Evolutionary conservation across 2,888 invertebrate genomes (phyloP), one percentile per base, ranked within the genome.

Genomic region (Brenthis ino): DNA sequence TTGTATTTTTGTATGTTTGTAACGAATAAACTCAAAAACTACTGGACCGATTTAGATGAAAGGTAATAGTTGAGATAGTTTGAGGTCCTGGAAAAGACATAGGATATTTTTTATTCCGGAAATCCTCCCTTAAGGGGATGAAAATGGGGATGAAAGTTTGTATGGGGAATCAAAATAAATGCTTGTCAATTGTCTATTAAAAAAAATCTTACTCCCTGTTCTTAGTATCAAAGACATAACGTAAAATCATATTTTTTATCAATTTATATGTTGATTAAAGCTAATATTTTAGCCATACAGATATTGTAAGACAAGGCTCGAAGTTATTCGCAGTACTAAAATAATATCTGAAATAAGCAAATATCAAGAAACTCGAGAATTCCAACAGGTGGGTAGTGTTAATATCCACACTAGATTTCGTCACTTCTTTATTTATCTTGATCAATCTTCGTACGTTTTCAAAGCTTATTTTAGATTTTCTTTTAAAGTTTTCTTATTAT

Each of bases 251-350:
- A 51, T 51, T 56, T 57, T 57, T 51, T 55, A 12, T 28, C 24
- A 8, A 16, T 33, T 48, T 13, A 64, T 37, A 37, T 37, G 8
- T 8, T 37, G 55, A n/a, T 57, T 53, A 20, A 63, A 43, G 1
- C 37, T 24, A 37, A 60, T 20, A 57, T 77, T 76, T 53, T 63
- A 81, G 81, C 76, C 79, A 11, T 80, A 84, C 71, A 82, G 84
- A 73, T 82, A 83, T 60, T 94, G 94, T 72, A 75, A 83, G 74
- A 8, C 90, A 91, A 86, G 73, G 80, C 5, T 76, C 2, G 77
- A 80, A 50, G 77, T 85, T 5, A 73, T 75, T 11, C 73, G 80
- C n/a, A 77, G 77, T n/a, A 69, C 71, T 1, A 60, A 64, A 47
- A 58, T 65, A 11, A 43, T 69, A 5, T 55, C 56, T 13, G 72